Conservation (phyloP, 2,888 invertebrate species). For the Brachynemurus nebulosus region DNA sequence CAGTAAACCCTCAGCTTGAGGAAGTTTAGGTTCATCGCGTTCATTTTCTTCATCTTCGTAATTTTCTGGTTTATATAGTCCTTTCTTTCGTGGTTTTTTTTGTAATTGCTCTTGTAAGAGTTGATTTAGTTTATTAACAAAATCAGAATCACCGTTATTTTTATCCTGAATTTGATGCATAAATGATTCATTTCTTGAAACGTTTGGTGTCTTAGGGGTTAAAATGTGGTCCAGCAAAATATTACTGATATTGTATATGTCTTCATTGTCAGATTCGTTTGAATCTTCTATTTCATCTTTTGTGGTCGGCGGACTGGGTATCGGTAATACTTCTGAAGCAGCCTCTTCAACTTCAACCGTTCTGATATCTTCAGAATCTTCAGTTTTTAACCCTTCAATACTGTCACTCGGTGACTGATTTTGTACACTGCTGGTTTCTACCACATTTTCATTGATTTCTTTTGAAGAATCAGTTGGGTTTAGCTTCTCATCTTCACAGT, state of each 20-base stretch:
- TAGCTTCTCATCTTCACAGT: conserved; percentile 3
- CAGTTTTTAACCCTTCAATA: background rate
- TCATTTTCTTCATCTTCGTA: background rate
- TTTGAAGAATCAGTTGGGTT: no score
- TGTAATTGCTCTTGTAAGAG: background rate
- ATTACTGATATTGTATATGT: no score
- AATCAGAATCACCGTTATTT: background rate
- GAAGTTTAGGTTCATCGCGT: background rate
- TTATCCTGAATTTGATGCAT: background rate
- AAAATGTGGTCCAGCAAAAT: no score
- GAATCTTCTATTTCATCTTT: conserved; percentile 3
- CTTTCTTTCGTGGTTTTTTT: conserved; percentile 3
- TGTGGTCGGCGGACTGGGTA: background rate
- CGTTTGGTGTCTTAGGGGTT: conserved; percentile 5
- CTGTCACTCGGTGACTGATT: background rate
- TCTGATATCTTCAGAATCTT: background rate
- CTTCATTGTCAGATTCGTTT: background rate
- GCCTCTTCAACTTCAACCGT: background rate
- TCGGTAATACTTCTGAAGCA: background rate
- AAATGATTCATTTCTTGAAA: conserved; percentile 3
- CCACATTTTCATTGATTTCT: no score
- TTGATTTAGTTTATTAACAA: conserved; percentile 3
- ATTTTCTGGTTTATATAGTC: conserved; percentile 3
- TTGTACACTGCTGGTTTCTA: no score
- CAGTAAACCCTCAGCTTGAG: background rate